Percentiles rank a stretch among this genome's conserved stretches.
phyloP scores from a whole-genome alignment of 2,113 vertebrate species.

The Tetrax tetrax region DNA sequence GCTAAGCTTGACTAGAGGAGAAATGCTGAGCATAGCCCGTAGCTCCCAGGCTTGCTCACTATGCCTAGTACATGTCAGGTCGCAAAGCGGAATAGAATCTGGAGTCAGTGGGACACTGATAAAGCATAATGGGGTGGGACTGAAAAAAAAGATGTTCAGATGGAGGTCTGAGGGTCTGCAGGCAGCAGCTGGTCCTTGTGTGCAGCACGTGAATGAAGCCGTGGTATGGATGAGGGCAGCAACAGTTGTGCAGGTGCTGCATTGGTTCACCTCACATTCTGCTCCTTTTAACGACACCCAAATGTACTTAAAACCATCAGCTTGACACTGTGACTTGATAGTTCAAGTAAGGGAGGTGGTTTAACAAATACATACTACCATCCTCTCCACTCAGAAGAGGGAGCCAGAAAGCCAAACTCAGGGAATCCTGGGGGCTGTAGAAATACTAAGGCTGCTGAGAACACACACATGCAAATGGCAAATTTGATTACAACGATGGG shows the following conservation, averaged over 20 bases:
- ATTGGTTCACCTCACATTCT: not conserved
- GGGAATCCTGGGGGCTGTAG: not conserved
- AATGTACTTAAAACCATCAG: not conserved
- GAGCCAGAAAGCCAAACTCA: not conserved
- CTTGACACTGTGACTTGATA: not conserved
- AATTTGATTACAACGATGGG: slow-evolving; percentile 68
- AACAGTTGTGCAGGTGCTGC: not conserved
- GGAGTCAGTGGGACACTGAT: not conserved
- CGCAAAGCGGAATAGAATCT: not conserved
- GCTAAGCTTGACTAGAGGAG: not conserved
- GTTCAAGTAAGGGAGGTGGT: not conserved
- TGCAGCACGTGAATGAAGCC: not conserved
- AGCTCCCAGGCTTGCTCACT: not conserved
- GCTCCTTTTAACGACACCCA: not conserved
- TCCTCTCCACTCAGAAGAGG: slow-evolving; percentile 24
- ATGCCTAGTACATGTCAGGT: not conserved
- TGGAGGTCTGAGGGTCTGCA: not conserved
- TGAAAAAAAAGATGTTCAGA: not conserved
- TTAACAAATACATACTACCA: not conserved
- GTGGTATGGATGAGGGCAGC: not conserved
- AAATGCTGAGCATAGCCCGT: not conserved
- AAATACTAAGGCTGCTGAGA: slow-evolving; percentile 21
- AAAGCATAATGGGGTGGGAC: not conserved
- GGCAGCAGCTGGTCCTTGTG: not conserved
- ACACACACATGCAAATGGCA: slow-evolving; percentile 68